Conservation (phyloP, 2,888 invertebrate genomes). For the Cryptocheilus praepositus region DNA sequence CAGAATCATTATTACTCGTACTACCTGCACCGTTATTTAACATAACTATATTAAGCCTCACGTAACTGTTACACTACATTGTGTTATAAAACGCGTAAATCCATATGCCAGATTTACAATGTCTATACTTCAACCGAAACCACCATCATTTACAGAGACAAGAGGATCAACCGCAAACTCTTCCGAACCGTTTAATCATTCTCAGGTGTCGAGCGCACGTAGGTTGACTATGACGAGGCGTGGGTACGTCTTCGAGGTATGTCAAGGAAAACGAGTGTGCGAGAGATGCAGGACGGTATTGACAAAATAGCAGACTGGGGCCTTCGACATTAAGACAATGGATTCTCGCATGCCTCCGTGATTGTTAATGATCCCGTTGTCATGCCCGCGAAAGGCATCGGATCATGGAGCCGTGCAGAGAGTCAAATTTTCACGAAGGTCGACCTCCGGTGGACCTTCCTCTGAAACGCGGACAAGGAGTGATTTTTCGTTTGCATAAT, state of each 20-base stretch:
- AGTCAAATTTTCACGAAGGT: slow-evolving; percentile 35
- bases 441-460: slow-evolving; percentile 11
- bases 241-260: slow-evolving; percentile 49
- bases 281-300: slow-evolving; percentile 41
- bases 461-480: background rate
- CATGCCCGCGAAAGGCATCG: background rate
- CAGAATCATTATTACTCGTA: too few species aligned
- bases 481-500: slow-evolving; percentile 7
- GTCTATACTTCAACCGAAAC: too few species aligned
- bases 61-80: too few species aligned
- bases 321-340: slow-evolving; percentile 32
- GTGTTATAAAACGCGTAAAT: too few species aligned
- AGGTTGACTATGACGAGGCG: slow-evolving; percentile 29
- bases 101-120: too few species aligned
- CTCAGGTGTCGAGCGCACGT: slow-evolving; percentile 16
- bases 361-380: slow-evolving; percentile 25
- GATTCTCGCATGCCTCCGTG: slow-evolving; percentile 31
- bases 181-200: background rate
- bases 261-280: slow-evolving; percentile 64
- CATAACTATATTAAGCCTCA: too few species aligned
- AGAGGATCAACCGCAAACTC: background rate
- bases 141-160: background rate
- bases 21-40: too few species aligned
- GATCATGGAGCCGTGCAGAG: background rate
- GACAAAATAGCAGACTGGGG: slow-evolving; percentile 42